Evolutionary conservation across 2,797 vertebrate species (phyloP).

Genomic region (Scomberomorus guttatus): DNA sequence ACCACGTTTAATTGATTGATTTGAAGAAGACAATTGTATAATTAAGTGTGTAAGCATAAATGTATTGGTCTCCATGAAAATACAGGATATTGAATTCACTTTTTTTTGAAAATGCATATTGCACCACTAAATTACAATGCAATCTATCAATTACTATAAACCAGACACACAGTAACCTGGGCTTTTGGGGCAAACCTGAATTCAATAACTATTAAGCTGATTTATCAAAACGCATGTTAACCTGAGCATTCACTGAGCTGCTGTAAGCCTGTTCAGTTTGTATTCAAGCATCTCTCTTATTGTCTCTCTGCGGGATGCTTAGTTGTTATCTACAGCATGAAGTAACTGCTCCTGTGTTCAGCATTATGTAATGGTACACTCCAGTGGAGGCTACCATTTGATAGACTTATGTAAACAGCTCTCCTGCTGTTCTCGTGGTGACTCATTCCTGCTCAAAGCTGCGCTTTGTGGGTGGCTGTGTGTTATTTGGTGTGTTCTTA

Average conservation of each 20-base stretch:
- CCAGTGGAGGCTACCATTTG: conserved; percentile 51
- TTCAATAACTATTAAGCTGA: neutral
- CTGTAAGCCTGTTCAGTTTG: neutral
- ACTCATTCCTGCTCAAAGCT: conserved; percentile 71
- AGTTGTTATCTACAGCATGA: conserved; percentile 56
- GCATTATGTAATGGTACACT: conserved; percentile 64
- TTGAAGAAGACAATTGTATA: no score
- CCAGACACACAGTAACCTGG: no score
- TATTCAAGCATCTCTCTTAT: neutral
- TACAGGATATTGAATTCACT: no score
- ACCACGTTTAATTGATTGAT: no score
- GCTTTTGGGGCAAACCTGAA: no score
- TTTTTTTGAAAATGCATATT: neutral
- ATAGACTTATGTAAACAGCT: conserved; percentile 74
- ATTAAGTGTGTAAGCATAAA: no score
- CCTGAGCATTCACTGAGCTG: neutral
- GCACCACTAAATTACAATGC: neutral
- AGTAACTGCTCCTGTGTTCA: conserved; percentile 33
- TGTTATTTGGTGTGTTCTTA: conserved; percentile 53
- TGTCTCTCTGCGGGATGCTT: conserved; percentile 37
- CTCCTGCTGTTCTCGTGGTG: conserved; percentile 62
- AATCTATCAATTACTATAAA: neutral
- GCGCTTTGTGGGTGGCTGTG: conserved; percentile 60
- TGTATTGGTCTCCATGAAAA: no score
- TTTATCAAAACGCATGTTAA: neutral